These are phyloP conservation scores for Genyomyrus donnyi DNA, from an alignment of 2,113 vertebrate species.

Conservation along the genomic window DNA sequence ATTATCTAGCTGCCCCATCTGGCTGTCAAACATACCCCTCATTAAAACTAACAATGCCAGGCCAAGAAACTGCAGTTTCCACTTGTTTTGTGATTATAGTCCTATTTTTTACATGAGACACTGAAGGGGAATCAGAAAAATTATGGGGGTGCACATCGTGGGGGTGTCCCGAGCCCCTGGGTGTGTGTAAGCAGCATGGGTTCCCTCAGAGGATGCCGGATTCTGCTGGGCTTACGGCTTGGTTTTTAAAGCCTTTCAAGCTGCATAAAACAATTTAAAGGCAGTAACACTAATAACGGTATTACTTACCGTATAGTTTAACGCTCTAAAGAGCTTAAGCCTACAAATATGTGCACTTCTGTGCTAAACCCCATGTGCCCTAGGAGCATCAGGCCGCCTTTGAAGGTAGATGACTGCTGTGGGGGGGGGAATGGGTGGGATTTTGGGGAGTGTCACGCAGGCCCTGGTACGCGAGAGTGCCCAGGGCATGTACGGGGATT, in stretches of 20 bases:
- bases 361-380: neutral
- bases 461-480: conserved; percentile 21
- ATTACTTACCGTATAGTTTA: conserved; percentile 13
- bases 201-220: neutral
- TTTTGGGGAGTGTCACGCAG: conserved; percentile 30
- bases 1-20: neutral
- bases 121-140: neutral
- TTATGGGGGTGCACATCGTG: neutral
- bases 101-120: neutral
- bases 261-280: neutral
- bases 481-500: conserved; percentile 35
- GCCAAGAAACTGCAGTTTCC: neutral
- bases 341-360: neutral
- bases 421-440: neutral
- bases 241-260: neutral
- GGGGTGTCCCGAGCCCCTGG: neutral
- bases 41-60: neutral
- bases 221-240: neutral
- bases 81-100: neutral
- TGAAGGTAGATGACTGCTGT: neutral
- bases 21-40: neutral
- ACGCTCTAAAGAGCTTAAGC: neutral
- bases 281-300: neutral
- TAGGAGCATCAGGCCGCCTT: neutral
- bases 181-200: neutral